phyloP scores from a whole-genome alignment of 2,888 invertebrate species.

The Aleiodes leptofemur region DNA sequence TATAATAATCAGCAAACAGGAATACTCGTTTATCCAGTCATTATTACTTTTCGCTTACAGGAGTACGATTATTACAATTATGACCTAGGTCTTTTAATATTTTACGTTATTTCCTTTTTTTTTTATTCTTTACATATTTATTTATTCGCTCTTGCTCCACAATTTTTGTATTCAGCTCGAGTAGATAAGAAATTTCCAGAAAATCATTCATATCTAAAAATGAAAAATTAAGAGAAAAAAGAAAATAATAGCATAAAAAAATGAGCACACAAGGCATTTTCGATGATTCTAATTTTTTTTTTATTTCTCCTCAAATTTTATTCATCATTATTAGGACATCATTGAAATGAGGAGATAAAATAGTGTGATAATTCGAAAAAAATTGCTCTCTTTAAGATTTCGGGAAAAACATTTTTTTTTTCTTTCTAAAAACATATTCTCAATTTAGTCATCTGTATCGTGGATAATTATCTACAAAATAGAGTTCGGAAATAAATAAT shows the following conservation, averaged over 20 bases:
- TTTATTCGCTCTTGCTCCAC: conserved; percentile 32
- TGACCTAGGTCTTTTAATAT: conserved; percentile 54
- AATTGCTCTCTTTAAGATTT: no score
- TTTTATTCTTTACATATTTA: conserved; percentile 17
- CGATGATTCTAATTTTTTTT: conserved; percentile 43
- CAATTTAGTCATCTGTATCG: no score
- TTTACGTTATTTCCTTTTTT: conserved; percentile 31
- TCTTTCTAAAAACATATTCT: no score
- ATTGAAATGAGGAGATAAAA: conserved; percentile 3
- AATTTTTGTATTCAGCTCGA: conserved; percentile 25
- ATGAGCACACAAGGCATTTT: conserved; percentile 56
- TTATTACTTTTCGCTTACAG: conserved; percentile 54
- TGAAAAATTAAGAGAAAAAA: conserved; percentile 6
- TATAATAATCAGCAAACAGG: conserved; percentile 63
- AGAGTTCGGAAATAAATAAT: no score
- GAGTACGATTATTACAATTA: conserved; percentile 62
- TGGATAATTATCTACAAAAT: no score
- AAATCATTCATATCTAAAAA: background rate
- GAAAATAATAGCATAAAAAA: conserved; percentile 16
- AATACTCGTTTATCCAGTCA: conserved; percentile 71
- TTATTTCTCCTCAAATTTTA: conserved; percentile 7
- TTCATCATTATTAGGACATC: background rate
- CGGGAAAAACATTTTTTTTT: no score
- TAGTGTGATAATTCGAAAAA: no score
- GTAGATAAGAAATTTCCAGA: conserved; percentile 1